These are phyloP conservation scores for Ophraella communa DNA, from an alignment of 2,888 invertebrate genomes.

Conservation along the genomic window DNA sequence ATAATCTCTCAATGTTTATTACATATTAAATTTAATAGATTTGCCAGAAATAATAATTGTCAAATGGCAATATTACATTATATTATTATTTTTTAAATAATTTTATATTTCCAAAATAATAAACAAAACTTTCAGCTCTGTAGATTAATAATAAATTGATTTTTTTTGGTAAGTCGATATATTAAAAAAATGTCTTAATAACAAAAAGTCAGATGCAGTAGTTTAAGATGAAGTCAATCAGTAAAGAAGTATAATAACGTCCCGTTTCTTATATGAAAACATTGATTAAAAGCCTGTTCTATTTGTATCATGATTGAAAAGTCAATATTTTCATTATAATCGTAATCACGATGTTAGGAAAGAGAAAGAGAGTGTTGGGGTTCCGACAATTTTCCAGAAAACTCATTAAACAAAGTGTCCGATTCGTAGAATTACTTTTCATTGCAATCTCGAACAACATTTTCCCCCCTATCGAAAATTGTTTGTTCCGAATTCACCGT, in stretches of 20 bases:
- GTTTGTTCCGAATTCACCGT: conserved; percentile 6
- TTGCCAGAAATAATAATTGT: too few species aligned
- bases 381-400: conserved; percentile 8
- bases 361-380: conserved; percentile 1
- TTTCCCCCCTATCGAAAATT: conserved; percentile 7
- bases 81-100: too few species aligned
- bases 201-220: too few species aligned
- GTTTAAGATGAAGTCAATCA: too few species aligned
- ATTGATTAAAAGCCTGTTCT: not conserved
- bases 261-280: not conserved
- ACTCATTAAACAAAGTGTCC: conserved; percentile 14
- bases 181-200: too few species aligned
- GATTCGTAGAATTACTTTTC: conserved; percentile 11
- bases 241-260: not conserved
- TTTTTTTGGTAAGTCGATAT: too few species aligned
- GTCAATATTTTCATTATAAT: conserved; percentile 11
- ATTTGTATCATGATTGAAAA: not conserved
- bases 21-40: too few species aligned
- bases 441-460: conserved; percentile 2
- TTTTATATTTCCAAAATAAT: too few species aligned
- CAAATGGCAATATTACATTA: too few species aligned
- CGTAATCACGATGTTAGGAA: conserved; percentile 3
- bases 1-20: too few species aligned
- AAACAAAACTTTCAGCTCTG: too few species aligned
- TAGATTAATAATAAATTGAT: too few species aligned